A percentile compares a stretch with the other conserved stretches of the same genome.
phyloP scores from a whole-genome alignment of 2,888 invertebrate species.

The Coelopa pilipes region DNA sequence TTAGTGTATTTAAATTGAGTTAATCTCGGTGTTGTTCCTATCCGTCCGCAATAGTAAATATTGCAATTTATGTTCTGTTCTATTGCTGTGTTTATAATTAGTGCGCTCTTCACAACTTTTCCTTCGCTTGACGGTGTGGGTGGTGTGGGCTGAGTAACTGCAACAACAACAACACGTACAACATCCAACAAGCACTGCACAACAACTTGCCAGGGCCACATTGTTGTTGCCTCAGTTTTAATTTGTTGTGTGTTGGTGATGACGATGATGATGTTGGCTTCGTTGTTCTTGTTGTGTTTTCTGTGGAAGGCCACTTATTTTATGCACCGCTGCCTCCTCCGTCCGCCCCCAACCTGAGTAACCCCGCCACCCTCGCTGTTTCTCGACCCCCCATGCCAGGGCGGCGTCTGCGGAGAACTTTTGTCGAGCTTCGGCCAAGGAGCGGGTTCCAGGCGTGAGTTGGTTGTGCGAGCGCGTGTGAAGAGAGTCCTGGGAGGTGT shows the following conservation, averaged over 20 bases:
- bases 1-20: not conserved
- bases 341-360: not conserved
- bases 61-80: no score
- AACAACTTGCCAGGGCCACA: no score
- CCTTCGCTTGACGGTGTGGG: no score
- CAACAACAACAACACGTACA: no score
- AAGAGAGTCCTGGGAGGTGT: not conserved
- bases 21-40: not conserved
- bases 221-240: constrained; percentile 8
- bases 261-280: no score
- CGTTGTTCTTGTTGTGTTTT: no score
- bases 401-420: not conserved
- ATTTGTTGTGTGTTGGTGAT: constrained; percentile 23
- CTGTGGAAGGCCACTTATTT: constrained; percentile 13
- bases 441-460: not conserved
- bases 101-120: no score
- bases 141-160: no score
- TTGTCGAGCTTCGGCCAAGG: not conserved
- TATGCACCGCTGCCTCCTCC: constrained; percentile 12
- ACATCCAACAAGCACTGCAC: no score
- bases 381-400: not conserved
- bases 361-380: no score
- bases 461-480: not conserved
- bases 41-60: no score
- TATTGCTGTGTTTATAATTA: no score